Conservation (phyloP, 92 coral and sea anemone genomes). For the Actinostola sp. region DNA sequence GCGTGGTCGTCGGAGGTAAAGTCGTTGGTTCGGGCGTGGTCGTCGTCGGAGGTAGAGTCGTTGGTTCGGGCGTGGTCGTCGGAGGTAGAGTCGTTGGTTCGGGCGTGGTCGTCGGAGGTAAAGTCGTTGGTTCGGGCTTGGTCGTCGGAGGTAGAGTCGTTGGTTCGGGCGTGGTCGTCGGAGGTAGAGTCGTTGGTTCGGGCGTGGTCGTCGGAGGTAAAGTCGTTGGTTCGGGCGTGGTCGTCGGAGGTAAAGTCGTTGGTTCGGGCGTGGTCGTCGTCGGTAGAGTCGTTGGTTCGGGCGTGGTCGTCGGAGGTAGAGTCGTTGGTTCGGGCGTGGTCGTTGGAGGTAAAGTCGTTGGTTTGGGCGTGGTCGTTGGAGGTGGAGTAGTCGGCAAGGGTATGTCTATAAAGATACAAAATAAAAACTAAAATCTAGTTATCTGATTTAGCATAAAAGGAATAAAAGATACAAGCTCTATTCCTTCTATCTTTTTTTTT, state of each 20-base stretch:
- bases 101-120: neutral
- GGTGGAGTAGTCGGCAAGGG: slow-evolving; percentile 12
- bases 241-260: too few species aligned
- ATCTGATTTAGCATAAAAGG: neutral
- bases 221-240: neutral
- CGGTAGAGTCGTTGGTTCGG: too few species aligned
- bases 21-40: slow-evolving; percentile 2
- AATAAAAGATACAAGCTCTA: neutral
- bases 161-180: slow-evolving; percentile 13
- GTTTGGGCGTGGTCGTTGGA: slow-evolving; percentile 22
- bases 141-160: slow-evolving; percentile 13
- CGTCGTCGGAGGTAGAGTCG: neutral
- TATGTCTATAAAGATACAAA: neutral
- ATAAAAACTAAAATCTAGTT: neutral
- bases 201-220: too few species aligned
- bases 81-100: neutral
- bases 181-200: slow-evolving; percentile 8
- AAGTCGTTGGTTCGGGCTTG: neutral
- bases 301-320: neutral
- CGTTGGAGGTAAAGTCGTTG: slow-evolving; percentile 16
- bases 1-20: neutral
- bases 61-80: too few species aligned
- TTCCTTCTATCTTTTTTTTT: too few species aligned
- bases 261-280: too few species aligned
- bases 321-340: neutral